Evolutionary conservation across 1,140 invertebrate genomes (phyloP).

Genomic region (Hyles euphorbiae): DNA sequence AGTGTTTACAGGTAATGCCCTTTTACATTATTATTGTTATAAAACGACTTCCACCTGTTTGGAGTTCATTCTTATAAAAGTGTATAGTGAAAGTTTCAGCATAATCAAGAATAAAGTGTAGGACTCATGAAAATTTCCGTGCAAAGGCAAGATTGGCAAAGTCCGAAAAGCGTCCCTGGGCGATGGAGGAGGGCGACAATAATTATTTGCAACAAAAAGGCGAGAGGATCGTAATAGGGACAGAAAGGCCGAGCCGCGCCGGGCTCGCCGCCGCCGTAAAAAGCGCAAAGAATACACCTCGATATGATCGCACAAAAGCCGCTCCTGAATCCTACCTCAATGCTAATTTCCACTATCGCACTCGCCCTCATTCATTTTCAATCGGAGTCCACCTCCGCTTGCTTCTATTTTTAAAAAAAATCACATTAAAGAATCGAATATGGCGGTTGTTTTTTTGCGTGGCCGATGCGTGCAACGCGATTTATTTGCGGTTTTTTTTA

Average conservation of each 20-base stretch:
- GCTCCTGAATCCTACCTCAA: conserved; percentile 70
- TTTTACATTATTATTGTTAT: too few relatives aligned
- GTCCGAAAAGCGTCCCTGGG: background rate
- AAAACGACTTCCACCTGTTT: too few relatives aligned
- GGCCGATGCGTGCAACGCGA: conserved; percentile 68
- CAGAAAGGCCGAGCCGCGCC: conserved; percentile 49
- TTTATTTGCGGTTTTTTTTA: conserved; percentile 73
- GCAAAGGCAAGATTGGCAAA: too few relatives aligned
- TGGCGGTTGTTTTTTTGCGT: conserved; percentile 65
- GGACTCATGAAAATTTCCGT: too few relatives aligned
- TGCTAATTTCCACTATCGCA: conserved; percentile 76
- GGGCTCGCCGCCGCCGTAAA: conserved; percentile 60
- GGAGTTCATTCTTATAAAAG: too few relatives aligned
- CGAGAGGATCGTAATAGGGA: conserved; percentile 61
- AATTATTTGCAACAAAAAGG: conserved; percentile 68
- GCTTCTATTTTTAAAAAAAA: conserved; percentile 73
- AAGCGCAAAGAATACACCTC: conserved; percentile 75
- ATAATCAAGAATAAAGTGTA: too few relatives aligned
- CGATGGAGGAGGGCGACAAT: conserved; percentile 35
- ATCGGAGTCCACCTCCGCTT: conserved; percentile 66
- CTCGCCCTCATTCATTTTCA: conserved; percentile 75
- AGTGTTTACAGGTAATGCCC: too few relatives aligned
- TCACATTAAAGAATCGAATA: conserved; percentile 75
- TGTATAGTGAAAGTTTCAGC: too few relatives aligned
- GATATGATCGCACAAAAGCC: conserved; percentile 75